Evolutionary conservation across 2,888 invertebrate genomes (phyloP).

Genomic region (Prenolepis imparis): DNA sequence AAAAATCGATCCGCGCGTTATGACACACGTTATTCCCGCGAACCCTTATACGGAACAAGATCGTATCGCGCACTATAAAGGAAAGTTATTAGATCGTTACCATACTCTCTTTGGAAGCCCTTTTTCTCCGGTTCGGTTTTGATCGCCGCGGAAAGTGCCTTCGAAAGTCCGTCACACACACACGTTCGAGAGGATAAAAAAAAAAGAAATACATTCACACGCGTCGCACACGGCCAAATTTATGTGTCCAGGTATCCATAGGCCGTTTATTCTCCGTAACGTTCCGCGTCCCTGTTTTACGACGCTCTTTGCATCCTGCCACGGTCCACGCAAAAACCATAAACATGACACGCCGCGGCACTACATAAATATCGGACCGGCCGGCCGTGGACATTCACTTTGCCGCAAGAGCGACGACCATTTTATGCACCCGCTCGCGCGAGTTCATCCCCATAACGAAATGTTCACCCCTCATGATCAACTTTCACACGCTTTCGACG

Average conservation of each 20-base stretch:
- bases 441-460: slow-evolving; percentile 19
- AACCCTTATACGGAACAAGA: background rate
- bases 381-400: slow-evolving; percentile 70
- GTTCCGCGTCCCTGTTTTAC: slow-evolving; percentile 78
- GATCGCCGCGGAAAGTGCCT: slow-evolving; percentile 19
- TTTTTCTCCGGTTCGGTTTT: background rate
- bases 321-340: slow-evolving; percentile 77
- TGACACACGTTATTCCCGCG: background rate
- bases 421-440: slow-evolving; percentile 65
- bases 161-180: slow-evolving; percentile 40
- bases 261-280: slow-evolving; percentile 80
- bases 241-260: slow-evolving; percentile 74
- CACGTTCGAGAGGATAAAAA: slow-evolving; percentile 9
- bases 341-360: slow-evolving; percentile 80
- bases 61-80: slow-evolving; percentile 6
- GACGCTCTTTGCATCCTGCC: slow-evolving; percentile 80
- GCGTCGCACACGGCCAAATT: slow-evolving; percentile 66
- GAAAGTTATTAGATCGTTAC: slow-evolving; percentile 24
- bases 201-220: slow-evolving; percentile 51
- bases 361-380: slow-evolving; percentile 80
- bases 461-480: slow-evolving; percentile 14
- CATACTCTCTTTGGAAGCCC: background rate
- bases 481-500: background rate
- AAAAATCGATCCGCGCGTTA: slow-evolving; percentile 10
- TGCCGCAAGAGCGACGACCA: slow-evolving; percentile 59